phyloP scores from a whole-genome alignment of 2,113 vertebrate genomes.

The Leptocoma aspasia region DNA sequence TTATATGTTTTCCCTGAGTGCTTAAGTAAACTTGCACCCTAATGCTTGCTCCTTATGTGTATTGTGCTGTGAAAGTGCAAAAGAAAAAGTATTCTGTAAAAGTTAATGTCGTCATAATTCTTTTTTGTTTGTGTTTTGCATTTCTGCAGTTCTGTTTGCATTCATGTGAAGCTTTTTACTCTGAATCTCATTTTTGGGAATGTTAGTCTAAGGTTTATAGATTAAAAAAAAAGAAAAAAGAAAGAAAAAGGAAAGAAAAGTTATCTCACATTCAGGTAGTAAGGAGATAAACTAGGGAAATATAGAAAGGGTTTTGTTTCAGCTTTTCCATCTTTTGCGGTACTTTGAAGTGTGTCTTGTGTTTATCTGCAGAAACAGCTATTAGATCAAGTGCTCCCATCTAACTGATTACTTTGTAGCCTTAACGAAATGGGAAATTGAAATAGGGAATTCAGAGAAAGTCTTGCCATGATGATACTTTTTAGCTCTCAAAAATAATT shows the following conservation, averaged over 20 bases:
- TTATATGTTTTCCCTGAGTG: not conserved
- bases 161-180: not conserved
- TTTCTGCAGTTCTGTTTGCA: not conserved
- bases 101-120: not conserved
- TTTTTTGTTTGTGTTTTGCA: not conserved
- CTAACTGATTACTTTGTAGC: not conserved
- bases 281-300: not conserved
- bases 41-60: not conserved
- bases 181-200: not conserved
- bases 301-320: not conserved
- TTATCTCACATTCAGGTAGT: not conserved
- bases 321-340: not conserved
- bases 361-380: not conserved
- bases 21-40: not conserved
- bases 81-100: not conserved
- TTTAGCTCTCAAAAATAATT: not conserved
- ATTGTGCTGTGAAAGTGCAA: not conserved
- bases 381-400: not conserved
- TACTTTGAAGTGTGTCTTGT: not conserved
- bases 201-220: not conserved
- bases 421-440: not conserved
- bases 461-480: not conserved
- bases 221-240: not conserved
- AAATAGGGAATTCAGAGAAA: not conserved
- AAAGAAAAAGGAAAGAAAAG: accelerated